These are phyloP conservation scores for Morinoia aosen DNA, from an alignment of 2,888 invertebrate genomes.

Conservation along the genomic window DNA sequence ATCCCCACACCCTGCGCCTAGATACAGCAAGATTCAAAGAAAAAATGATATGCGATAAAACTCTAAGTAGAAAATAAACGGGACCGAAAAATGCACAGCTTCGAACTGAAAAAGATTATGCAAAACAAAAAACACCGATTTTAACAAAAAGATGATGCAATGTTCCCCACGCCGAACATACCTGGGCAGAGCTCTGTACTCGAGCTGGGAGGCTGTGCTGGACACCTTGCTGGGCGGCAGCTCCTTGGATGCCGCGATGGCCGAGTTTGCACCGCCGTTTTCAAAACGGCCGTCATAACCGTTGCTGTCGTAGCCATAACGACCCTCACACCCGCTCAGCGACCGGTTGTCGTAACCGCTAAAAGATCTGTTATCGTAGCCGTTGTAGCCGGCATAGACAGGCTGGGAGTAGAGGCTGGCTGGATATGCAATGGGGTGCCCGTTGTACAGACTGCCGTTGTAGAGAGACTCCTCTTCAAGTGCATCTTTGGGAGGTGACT, in stretches of 20 bases:
- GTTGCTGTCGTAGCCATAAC: not conserved
- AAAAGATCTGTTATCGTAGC: constrained; percentile 25
- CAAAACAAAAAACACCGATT: no score
- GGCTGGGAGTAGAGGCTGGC: constrained; percentile 46
- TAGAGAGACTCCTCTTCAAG: constrained; percentile 25
- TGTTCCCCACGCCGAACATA: not conserved
- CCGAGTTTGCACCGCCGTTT: not conserved
- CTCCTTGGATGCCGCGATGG: constrained; percentile 4
- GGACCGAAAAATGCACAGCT: no score
- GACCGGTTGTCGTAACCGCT: constrained; percentile 37
- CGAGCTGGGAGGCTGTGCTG: constrained; percentile 25
- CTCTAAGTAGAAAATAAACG: no score
- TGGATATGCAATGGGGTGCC: not conserved
- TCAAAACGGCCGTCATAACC: constrained; percentile 15
- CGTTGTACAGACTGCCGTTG: constrained; percentile 37
- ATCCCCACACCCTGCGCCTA: no score
- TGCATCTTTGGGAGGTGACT: constrained; percentile 13
- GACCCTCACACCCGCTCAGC: not conserved
- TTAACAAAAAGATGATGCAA: no score
- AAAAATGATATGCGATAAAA: no score
- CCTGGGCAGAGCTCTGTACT: constrained; percentile 8
- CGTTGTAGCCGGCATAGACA: not conserved
- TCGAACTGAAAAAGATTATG: no score
- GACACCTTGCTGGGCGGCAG: constrained; percentile 24
- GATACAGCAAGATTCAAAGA: no score